Evolutionary conservation across 1,140 invertebrate genomes (phyloP).

Genomic region (Psilanteris sp.): DNA sequence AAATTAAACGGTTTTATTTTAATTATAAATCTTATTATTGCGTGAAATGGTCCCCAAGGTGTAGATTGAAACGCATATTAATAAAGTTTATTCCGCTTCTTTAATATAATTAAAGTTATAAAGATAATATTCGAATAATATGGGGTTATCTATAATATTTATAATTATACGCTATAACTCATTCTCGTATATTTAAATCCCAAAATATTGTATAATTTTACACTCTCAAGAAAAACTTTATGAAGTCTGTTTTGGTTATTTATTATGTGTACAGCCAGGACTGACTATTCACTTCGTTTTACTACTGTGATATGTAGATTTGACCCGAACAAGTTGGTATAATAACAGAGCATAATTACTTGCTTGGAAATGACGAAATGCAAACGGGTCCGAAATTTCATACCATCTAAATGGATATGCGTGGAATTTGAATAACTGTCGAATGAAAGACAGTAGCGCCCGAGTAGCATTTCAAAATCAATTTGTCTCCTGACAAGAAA

Average conservation of each 20-base stretch:
- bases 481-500: conserved; percentile 71
- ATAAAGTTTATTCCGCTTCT: no score
- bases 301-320: conserved; percentile 62
- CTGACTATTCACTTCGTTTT: conserved; percentile 60
- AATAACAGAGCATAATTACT: conserved; percentile 62
- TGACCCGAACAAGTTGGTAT: conserved; percentile 57
- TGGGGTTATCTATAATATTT: neutral
- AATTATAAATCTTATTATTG: no score
- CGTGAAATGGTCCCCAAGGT: no score
- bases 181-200: conserved; percentile 5
- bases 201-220: conserved; percentile 24
- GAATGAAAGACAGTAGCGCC: conserved; percentile 66
- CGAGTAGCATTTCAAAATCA: conserved; percentile 75
- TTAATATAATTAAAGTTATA: no score
- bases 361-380: conserved; percentile 61
- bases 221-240: conserved; percentile 32
- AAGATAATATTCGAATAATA: no score
- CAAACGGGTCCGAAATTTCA: conserved; percentile 61
- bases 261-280: conserved; percentile 28
- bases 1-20: no score
- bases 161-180: neutral
- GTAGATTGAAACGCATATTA: no score
- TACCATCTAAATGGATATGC: conserved; percentile 59
- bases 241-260: conserved; percentile 29
- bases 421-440: conserved; percentile 72